phyloP scores from a whole-genome alignment of 2,888 invertebrate genomes.

The Athetis lepigone region DNA sequence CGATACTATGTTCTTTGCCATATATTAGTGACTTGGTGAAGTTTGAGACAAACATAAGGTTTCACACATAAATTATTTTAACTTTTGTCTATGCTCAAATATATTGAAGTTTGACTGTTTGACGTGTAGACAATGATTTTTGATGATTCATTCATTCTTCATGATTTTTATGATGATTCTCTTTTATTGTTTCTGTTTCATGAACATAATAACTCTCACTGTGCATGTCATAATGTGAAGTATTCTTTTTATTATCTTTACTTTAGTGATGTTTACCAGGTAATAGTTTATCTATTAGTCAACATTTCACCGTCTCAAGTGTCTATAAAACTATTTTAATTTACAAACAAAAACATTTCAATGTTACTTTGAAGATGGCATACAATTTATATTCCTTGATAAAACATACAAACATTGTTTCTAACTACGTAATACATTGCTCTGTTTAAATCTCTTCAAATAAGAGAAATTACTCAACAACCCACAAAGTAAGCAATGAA shows the following conservation, averaged over 20 bases:
- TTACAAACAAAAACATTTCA: slow-evolving; percentile 9
- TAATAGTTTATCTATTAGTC: slow-evolving; percentile 4
- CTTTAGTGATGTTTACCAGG: slow-evolving; percentile 9
- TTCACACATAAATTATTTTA: too few species aligned
- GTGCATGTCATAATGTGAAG: neutral
- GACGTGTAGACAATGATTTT: neutral
- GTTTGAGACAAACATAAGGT: neutral
- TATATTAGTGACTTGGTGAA: neutral
- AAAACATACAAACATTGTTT: slow-evolving; percentile 20
- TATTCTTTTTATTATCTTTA: neutral
- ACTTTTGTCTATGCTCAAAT: neutral
- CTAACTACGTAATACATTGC: slow-evolving; percentile 22
- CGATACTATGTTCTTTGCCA: too few species aligned
- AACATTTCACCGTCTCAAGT: slow-evolving; percentile 10
- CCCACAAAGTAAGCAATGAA: slow-evolving; percentile 11
- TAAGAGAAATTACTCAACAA: slow-evolving; percentile 9
- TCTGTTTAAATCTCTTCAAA: slow-evolving; percentile 18
- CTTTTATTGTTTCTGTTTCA: slow-evolving; percentile 4
- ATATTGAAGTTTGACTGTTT: too few species aligned
- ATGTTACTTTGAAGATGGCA: slow-evolving; percentile 19
- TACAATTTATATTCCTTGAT: slow-evolving; percentile 21
- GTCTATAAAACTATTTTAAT: slow-evolving; percentile 10
- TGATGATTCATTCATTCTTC: too few species aligned
- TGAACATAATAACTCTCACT: neutral
- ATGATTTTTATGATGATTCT: too few species aligned